Percentiles rank a stretch among this genome's conserved stretches.
Conservation (phyloP, 2,797 vertebrate genomes). For the Schizopygopsis malacanthus region DNA sequence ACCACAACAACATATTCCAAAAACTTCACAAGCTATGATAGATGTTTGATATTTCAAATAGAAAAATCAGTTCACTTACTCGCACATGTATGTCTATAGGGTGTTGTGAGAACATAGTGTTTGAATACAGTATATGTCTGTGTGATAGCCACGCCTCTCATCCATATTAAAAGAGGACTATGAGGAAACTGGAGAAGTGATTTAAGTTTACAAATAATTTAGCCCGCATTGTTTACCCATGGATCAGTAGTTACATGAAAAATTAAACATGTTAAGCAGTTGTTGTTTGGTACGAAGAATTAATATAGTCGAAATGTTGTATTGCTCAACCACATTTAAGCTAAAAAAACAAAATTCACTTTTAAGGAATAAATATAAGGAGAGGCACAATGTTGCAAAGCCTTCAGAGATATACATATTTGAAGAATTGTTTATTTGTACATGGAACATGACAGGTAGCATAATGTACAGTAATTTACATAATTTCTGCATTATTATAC, state of each 20-base stretch:
- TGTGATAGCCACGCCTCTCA: not conserved
- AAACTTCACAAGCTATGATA: not conserved
- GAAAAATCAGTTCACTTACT: not conserved
- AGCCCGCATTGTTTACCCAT: not conserved
- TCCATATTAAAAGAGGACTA: not conserved
- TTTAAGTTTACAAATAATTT: not conserved
- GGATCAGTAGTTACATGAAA: not conserved
- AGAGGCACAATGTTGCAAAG: not conserved
- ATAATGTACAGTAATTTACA: not conserved
- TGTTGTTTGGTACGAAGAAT: not conserved
- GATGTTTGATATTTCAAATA: not conserved
- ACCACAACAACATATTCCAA: not conserved
- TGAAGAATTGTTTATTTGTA: not conserved
- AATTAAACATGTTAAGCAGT: not conserved
- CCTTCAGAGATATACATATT: not conserved
- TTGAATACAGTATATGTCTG: not conserved
- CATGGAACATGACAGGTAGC: not conserved
- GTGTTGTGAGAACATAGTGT: not conserved
- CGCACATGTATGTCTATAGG: not conserved
- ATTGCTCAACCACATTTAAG: not conserved
- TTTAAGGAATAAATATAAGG: not conserved
- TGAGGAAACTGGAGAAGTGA: not conserved
- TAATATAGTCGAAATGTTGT: not conserved
- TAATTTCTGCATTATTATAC: not conserved
- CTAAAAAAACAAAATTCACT: too few relatives aligned